Percentiles rank a stretch among this genome's conserved stretches.
These are phyloP conservation scores for Acanthochromis polyacanthus DNA, from an alignment of 2,113 vertebrate genomes.

Conservation along the genomic window DNA sequence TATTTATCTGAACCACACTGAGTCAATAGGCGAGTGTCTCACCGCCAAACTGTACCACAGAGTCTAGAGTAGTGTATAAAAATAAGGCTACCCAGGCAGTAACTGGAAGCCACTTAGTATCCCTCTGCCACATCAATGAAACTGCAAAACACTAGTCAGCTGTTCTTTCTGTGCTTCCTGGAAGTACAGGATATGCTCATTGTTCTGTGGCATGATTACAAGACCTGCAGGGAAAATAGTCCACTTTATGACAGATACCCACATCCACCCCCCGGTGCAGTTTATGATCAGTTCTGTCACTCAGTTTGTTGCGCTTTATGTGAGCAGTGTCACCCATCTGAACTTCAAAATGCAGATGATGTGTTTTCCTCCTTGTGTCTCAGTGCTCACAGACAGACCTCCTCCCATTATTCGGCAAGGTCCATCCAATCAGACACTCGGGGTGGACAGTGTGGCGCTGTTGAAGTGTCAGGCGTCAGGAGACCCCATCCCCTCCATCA, in stretches of 20 bases:
- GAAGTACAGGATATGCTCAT: constrained; percentile 71
- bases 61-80: constrained; percentile 68
- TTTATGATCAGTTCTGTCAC: constrained; percentile 31
- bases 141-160: constrained; percentile 73
- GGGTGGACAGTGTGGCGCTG: constrained; percentile 92
- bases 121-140: constrained; percentile 76
- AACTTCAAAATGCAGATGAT: neutral
- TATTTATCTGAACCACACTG: constrained; percentile 82
- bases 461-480: constrained; percentile 97
- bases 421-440: constrained; percentile 94
- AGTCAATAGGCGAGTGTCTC: constrained; percentile 64
- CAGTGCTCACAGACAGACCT: constrained; percentile 96
- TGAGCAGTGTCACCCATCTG: constrained; percentile 13
- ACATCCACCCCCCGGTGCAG: constrained; percentile 46
- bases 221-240: constrained; percentile 58
- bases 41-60: constrained; percentile 58
- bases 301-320: constrained; percentile 20
- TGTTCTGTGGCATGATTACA: constrained; percentile 72
- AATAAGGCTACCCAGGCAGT: constrained; percentile 64
- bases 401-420: constrained; percentile 98
- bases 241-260: constrained; percentile 45
- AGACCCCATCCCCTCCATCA: constrained; percentile 94
- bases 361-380: constrained; percentile 31
- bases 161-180: constrained; percentile 64
- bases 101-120: constrained; percentile 72